Conservation (phyloP, 1,140 invertebrate genomes). For the Oscheius sp. region DNA sequence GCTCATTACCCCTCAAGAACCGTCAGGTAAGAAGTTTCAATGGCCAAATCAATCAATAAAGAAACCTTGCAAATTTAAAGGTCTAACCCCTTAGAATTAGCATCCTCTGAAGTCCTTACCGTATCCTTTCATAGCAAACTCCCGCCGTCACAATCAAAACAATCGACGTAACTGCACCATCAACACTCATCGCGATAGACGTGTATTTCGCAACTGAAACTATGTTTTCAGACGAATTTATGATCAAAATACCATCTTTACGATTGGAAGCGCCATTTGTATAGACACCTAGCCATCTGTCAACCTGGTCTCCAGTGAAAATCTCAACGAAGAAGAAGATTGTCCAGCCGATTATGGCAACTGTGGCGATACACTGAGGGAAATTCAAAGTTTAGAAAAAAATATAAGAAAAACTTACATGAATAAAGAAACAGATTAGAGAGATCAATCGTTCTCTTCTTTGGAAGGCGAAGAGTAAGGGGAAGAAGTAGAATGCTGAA, state of each 20-base stretch:
- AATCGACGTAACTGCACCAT: neutral
- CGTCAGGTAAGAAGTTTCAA: too few species aligned
- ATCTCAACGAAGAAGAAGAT: slow-evolving; percentile 4
- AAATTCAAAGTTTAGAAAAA: too few species aligned
- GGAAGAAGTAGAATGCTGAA: neutral
- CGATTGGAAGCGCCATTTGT: neutral
- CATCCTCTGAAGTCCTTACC: neutral
- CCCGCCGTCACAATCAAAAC: neutral
- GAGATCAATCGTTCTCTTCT: neutral
- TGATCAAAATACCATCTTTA: neutral
- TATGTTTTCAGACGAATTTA: neutral
- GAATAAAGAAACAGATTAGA: neutral
- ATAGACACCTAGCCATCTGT: neutral
- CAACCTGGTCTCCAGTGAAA: neutral
- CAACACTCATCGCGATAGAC: neutral
- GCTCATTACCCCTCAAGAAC: too few species aligned
- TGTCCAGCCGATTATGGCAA: neutral
- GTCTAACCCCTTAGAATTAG: neutral
- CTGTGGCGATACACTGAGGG: neutral
- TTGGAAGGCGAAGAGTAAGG: neutral
- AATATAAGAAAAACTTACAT: too few species aligned
- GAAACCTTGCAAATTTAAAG: too few species aligned
- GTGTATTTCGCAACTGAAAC: neutral
- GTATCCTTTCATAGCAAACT: neutral
- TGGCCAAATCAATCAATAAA: too few species aligned